phyloP scores from a whole-genome alignment of 2,113 vertebrate species.

The Platichthys flesus region DNA sequence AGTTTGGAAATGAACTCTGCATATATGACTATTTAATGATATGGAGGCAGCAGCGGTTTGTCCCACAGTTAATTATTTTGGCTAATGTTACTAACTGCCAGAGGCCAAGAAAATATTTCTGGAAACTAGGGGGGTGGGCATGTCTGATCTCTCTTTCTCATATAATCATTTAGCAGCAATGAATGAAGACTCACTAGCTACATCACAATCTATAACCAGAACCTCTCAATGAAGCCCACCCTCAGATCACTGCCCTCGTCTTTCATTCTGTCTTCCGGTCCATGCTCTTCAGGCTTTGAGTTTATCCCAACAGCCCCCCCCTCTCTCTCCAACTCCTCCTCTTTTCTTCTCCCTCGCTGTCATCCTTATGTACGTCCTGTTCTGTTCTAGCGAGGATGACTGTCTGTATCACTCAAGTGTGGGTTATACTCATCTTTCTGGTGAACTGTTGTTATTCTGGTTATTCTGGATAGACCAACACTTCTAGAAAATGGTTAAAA shows the following conservation, averaged over 20 bases:
- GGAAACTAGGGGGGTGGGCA: too few relatives aligned
- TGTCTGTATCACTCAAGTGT: constrained; percentile 42
- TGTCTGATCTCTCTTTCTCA: too few relatives aligned
- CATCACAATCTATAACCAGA: constrained; percentile 3
- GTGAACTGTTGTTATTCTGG: neutral
- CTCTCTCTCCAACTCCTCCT: constrained; percentile 37
- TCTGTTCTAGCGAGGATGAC: constrained; percentile 41
- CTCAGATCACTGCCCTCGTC: constrained; percentile 20
- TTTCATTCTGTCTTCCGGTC: neutral
- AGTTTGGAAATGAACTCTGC: neutral
- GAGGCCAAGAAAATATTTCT: neutral
- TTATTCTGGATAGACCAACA: too few relatives aligned
- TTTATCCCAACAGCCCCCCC: constrained; percentile 51
- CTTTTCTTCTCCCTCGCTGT: constrained; percentile 25
- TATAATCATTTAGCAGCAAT: too few relatives aligned
- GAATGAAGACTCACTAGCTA: too few relatives aligned
- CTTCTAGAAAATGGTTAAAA: too few relatives aligned
- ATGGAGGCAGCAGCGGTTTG: neutral
- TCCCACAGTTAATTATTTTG: neutral
- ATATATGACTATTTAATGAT: neutral
- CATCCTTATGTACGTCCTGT: constrained; percentile 40
- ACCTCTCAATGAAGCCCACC: neutral
- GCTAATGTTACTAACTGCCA: neutral
- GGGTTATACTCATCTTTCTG: constrained; percentile 19
- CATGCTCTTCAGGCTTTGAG: constrained; percentile 39